A percentile compares a stretch with the other conserved stretches of the same genome.
Evolutionary conservation across 2,113 vertebrate species (phyloP).

Genomic region (Blennius ocellaris): DNA sequence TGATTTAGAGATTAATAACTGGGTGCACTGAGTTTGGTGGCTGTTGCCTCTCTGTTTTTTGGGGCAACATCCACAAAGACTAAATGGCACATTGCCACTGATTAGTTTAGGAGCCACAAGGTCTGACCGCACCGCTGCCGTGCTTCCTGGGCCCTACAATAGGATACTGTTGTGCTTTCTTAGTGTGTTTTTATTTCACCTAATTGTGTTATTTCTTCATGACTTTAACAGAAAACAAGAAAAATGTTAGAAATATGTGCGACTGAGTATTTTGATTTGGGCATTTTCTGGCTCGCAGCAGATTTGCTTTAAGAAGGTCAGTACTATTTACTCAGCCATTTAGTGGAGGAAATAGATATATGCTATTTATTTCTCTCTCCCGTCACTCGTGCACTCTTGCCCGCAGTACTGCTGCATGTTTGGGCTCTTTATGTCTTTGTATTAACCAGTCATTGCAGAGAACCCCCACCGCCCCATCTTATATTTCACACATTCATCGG

Average conservation of each 20-base stretch:
- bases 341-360: slow-evolving; percentile 63
- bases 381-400: slow-evolving; percentile 2
- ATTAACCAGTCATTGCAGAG: slow-evolving; percentile 65
- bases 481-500: slow-evolving; percentile 79
- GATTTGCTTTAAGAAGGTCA: slow-evolving; percentile 70
- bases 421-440: slow-evolving; percentile 63
- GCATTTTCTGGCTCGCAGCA: slow-evolving; percentile 44
- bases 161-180: slow-evolving; percentile 60
- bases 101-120: slow-evolving; percentile 70
- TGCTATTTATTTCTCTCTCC: slow-evolving; percentile 63
- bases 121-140: slow-evolving; percentile 70
- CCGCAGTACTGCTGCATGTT: slow-evolving; percentile 49
- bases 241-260: slow-evolving; percentile 27
- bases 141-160: slow-evolving; percentile 43
- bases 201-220: slow-evolving; percentile 71
- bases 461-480: slow-evolving; percentile 71
- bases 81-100: slow-evolving; percentile 34
- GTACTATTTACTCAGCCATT: slow-evolving; percentile 67
- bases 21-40: slow-evolving; percentile 14
- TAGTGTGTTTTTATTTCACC: slow-evolving; percentile 59
- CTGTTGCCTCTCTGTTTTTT: slow-evolving; percentile 13
- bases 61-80: slow-evolving; percentile 33
- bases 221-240: slow-evolving; percentile 43
- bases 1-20: slow-evolving; percentile 19
- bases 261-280: slow-evolving; percentile 54